These are phyloP conservation scores for Diabrotica undecimpunctata DNA, from an alignment of 1,140 invertebrate genomes.

Conservation along the genomic window DNA sequence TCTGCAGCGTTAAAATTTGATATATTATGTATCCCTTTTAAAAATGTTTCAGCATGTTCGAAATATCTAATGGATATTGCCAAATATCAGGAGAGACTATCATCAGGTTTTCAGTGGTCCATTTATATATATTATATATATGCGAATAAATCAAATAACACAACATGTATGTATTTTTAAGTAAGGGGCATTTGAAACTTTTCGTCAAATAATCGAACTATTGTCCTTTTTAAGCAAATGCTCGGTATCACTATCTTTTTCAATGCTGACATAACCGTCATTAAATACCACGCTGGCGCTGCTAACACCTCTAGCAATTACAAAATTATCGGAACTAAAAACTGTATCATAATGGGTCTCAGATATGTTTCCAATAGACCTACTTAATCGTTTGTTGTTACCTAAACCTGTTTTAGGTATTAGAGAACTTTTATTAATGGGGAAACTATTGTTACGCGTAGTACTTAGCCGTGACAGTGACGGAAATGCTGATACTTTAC, in stretches of 20 bases:
- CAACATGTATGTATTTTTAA: too few species aligned
- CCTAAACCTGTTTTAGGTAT: slow-evolving; percentile 33
- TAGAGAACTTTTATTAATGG: slow-evolving; percentile 37
- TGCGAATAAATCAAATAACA: too few species aligned
- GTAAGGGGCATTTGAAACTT: too few species aligned
- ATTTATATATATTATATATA: too few species aligned
- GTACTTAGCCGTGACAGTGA: slow-evolving; percentile 30
- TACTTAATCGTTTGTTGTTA: slow-evolving; percentile 39
- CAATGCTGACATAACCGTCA: slow-evolving; percentile 18
- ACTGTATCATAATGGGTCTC: slow-evolving; percentile 48
- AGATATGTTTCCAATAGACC: slow-evolving; percentile 44
- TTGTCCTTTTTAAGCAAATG: slow-evolving; percentile 3
- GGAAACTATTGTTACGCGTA: slow-evolving; percentile 44
- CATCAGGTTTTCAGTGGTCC: too few species aligned
- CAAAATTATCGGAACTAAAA: slow-evolving; percentile 45
- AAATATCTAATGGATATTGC: too few species aligned
- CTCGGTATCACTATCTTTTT: slow-evolving; percentile 5
- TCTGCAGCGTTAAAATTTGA: too few species aligned
- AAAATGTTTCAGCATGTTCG: too few species aligned
- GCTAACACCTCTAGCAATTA: slow-evolving; percentile 42
- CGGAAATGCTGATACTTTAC: slow-evolving; percentile 39
- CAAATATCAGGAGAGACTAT: too few species aligned
- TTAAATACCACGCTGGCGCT: slow-evolving; percentile 29
- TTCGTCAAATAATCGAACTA: too few species aligned
- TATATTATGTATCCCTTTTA: too few species aligned